phyloP scores from a whole-genome alignment of 2,888 invertebrate genomes.

The Sthenelais limicola region DNA sequence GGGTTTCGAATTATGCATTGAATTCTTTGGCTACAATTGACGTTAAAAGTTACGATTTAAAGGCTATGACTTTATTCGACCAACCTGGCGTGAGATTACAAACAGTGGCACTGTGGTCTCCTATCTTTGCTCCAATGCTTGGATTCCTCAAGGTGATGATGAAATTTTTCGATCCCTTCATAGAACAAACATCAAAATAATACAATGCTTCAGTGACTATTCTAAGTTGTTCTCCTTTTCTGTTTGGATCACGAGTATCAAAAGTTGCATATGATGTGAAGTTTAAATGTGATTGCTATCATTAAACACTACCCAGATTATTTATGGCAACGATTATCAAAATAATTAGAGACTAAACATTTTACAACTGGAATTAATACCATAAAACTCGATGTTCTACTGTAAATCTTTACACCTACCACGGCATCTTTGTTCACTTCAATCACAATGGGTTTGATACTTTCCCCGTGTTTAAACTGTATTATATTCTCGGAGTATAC shows the following conservation, averaged over 20 bases:
- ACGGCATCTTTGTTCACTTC: slow-evolving; percentile 61
- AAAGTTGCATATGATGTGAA: too few species aligned
- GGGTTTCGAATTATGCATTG: too few species aligned
- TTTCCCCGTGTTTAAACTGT: slow-evolving; percentile 66
- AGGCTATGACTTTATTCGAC: too few species aligned
- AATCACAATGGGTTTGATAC: slow-evolving; percentile 62
- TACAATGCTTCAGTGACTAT: background rate
- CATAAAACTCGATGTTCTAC: background rate
- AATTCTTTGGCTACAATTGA: too few species aligned
- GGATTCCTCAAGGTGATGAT: slow-evolving; percentile 67
- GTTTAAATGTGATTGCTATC: too few species aligned
- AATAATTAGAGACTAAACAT: too few species aligned
- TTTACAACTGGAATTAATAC: background rate
- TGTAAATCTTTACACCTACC: slow-evolving; percentile 50
- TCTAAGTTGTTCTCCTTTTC: too few species aligned
- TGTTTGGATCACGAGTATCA: too few species aligned
- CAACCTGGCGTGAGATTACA: slow-evolving; percentile 67
- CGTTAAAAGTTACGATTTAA: too few species aligned
- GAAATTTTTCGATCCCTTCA: slow-evolving; percentile 67
- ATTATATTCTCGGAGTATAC: slow-evolving; percentile 55
- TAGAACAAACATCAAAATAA: slow-evolving; percentile 40
- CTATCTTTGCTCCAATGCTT: slow-evolving; percentile 68
- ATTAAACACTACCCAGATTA: too few species aligned
- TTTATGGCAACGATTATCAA: too few species aligned
- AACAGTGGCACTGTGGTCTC: slow-evolving; percentile 63